Evolutionary conservation across 2,797 vertebrate species (phyloP).

Genomic region (Sebastes hubbsi): DNA sequence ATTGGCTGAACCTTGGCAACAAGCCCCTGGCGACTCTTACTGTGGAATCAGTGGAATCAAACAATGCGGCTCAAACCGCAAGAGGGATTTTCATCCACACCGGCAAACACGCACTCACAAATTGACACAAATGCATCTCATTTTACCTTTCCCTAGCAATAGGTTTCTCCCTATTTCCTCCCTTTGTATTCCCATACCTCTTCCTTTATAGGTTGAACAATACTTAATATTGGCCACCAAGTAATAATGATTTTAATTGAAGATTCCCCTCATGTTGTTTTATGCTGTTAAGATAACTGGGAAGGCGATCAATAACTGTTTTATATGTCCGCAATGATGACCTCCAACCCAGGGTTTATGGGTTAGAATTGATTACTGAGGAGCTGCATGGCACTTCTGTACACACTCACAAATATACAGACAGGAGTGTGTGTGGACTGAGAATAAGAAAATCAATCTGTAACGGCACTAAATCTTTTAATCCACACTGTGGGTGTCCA

Average conservation of each 20-base stretch:
- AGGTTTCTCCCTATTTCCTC: neutral
- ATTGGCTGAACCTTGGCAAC: constrained; percentile 83
- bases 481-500: constrained; percentile 59
- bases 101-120: constrained; percentile 43
- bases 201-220: neutral
- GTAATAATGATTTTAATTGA: neutral
- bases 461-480: constrained; percentile 57
- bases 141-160: constrained; percentile 26
- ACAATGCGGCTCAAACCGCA: constrained; percentile 79
- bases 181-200: neutral
- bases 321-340: constrained; percentile 49
- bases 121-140: constrained; percentile 61
- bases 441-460: constrained; percentile 59
- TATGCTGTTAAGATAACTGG: constrained; percentile 31
- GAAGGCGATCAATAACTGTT: constrained; percentile 49
- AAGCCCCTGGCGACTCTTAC: constrained; percentile 83
- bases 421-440: constrained; percentile 20
- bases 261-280: constrained; percentile 9
- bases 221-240: neutral
- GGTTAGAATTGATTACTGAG: constrained; percentile 54
- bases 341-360: constrained; percentile 42
- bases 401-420: constrained; percentile 11
- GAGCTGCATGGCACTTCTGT: constrained; percentile 4
- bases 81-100: constrained; percentile 67
- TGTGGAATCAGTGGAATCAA: constrained; percentile 82